Percentiles rank a stretch among this genome's conserved stretches.
phyloP scores from a whole-genome alignment of 2,113 vertebrate genomes.

The Spea multiplicata region DNA sequence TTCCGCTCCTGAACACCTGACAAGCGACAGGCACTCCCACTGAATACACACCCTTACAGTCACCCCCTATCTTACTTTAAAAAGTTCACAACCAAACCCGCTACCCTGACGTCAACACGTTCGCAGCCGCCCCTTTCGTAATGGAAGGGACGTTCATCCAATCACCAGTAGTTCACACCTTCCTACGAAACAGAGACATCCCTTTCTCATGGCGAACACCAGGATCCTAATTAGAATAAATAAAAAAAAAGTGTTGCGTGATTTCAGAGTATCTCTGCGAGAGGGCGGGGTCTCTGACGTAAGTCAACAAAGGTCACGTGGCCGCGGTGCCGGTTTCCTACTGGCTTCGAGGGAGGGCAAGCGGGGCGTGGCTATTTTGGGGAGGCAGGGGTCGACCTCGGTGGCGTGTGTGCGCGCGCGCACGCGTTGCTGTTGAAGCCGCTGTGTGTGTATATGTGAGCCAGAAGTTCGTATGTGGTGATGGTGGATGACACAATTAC shows the following conservation, averaged over 20 bases:
- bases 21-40: conserved; percentile 4
- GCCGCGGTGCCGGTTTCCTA: neutral
- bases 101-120: neutral
- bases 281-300: conserved; percentile 63
- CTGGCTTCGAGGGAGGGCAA: conserved; percentile 57
- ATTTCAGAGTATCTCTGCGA: conserved; percentile 31
- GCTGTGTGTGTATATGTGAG: neutral
- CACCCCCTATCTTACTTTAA: neutral
- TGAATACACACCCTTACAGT: neutral
- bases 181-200: neutral
- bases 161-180: neutral
- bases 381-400: conserved; percentile 67
- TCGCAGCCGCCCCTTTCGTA: neutral
- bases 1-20: too few species aligned
- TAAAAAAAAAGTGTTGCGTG: conserved; percentile 34
- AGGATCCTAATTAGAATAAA: conserved; percentile 16
- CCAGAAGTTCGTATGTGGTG: conserved; percentile 32
- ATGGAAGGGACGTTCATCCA: conserved; percentile 5
- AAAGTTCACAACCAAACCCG: neutral
- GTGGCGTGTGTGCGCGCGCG: conserved; percentile 70
- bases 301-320: conserved; percentile 85
- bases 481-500: conserved; percentile 90
- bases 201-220: neutral
- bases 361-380: conserved; percentile 49
- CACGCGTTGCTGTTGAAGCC: neutral